Evolutionary conservation across 2,797 vertebrate genomes (phyloP).

Genomic region (Pseudotriccus pelzelni): DNA sequence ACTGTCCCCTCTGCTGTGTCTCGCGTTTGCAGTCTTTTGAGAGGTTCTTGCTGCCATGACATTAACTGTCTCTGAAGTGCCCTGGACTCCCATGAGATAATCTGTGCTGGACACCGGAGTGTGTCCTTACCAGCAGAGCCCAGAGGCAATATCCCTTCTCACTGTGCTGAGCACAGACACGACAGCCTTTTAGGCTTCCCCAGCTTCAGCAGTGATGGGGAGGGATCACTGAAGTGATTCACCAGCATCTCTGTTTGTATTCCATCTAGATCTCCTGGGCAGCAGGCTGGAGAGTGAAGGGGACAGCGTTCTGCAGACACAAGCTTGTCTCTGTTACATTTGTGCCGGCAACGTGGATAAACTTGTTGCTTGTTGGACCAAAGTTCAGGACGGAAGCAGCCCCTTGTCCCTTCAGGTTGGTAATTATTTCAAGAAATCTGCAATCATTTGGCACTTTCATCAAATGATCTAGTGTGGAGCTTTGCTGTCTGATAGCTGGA

Average conservation of each 20-base stretch:
- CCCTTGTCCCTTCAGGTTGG: slow-evolving; percentile 92
- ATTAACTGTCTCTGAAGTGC: neutral
- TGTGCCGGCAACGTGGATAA: slow-evolving; percentile 96
- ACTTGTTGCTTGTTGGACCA: slow-evolving; percentile 91
- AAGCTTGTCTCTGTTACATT: slow-evolving; percentile 95
- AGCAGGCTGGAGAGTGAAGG: slow-evolving; percentile 85
- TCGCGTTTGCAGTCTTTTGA: neutral
- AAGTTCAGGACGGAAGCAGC: slow-evolving; percentile 82
- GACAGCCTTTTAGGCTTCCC: neutral
- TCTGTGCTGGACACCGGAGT: rapidly evolving
- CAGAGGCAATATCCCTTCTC: neutral
- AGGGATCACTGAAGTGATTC: neutral
- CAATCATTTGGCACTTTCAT: neutral
- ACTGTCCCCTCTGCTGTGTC: neutral
- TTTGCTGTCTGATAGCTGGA: neutral
- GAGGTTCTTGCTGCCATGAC: neutral
- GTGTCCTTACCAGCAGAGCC: neutral
- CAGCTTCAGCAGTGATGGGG: neutral
- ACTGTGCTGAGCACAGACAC: neutral
- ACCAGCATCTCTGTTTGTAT: neutral
- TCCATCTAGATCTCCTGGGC: slow-evolving; percentile 85
- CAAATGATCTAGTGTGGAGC: neutral
- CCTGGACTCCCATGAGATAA: neutral
- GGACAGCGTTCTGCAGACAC: slow-evolving; percentile 80
- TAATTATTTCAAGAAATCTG: neutral